Evolutionary conservation across 2,113 vertebrate species (phyloP).

Genomic region (Leuciscus idus): DNA sequence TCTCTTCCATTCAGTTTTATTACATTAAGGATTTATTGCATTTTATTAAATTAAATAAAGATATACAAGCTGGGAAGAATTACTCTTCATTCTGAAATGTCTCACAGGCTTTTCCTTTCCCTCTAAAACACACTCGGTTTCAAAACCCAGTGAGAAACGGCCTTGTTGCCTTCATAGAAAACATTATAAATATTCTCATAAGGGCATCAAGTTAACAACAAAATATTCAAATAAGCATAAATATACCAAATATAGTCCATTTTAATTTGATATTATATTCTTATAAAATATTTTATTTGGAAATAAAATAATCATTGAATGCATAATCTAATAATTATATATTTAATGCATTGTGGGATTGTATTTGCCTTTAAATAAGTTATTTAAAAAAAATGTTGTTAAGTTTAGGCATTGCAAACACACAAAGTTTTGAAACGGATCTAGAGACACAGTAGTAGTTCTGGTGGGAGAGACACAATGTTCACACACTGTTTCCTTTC

Average conservation of each 20-base stretch:
- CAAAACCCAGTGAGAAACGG: not conserved
- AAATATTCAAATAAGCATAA: not conserved
- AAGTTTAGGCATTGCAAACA: not conserved
- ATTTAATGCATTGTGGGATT: not conserved
- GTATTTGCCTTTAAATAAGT: not conserved
- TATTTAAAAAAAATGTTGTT: not conserved
- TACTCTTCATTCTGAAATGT: not conserved
- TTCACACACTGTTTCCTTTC: not conserved
- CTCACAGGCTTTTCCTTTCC: not conserved
- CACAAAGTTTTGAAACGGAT: not conserved
- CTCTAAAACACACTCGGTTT: not conserved
- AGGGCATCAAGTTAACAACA: not conserved
- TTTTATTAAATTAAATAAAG: slow-evolving; percentile 5
- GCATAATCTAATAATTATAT: not conserved
- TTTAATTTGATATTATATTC: not conserved
- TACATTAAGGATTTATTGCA: not conserved
- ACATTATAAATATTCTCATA: not conserved
- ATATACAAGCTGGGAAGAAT: not conserved
- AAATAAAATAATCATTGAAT: not conserved
- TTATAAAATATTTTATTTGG: not conserved
- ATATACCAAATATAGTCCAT: not conserved
- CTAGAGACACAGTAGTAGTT: not conserved
- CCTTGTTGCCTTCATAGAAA: not conserved
- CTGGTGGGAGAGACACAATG: not conserved
- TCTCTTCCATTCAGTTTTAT: not conserved